These are phyloP conservation scores for Chaetogeoica ovagalla DNA, from an alignment of 2,888 invertebrate genomes.

Conservation along the genomic window DNA sequence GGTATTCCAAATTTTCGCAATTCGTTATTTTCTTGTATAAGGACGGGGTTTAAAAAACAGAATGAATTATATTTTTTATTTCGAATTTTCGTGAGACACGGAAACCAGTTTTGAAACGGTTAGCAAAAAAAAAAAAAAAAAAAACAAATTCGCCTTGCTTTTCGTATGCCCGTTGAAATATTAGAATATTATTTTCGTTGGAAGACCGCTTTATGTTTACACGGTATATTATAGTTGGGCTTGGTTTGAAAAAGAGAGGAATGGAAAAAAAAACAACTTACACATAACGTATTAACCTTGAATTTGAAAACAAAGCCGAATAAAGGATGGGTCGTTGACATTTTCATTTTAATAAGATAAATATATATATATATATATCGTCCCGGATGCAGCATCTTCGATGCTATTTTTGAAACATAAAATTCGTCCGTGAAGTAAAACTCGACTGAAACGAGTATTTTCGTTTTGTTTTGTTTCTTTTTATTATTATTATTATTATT, in stretches of 20 bases:
- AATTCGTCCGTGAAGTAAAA: slow-evolving; percentile 9
- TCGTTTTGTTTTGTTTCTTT: neutral
- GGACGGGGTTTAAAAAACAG: no score
- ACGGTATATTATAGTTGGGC: no score
- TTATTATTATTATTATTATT: slow-evolving; percentile 13
- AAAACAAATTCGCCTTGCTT: neutral
- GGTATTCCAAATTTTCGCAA: no score
- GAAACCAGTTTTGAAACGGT: slow-evolving; percentile 27
- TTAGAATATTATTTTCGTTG: no score
- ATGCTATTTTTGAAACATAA: neutral
- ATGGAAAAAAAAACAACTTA: neutral
- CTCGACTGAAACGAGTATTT: slow-evolving; percentile 30
- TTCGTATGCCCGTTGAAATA: no score
- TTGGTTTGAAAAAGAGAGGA: no score
- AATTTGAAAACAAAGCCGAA: slow-evolving; percentile 38
- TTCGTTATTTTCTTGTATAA: no score
- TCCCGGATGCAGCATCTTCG: neutral
- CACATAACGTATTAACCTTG: slow-evolving; percentile 14
- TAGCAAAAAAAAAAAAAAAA: neutral
- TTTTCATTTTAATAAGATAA: neutral
- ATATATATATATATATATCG: neutral
- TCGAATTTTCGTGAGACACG: no score
- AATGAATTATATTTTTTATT: no score
- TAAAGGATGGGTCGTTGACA: slow-evolving; percentile 33
- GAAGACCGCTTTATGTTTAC: no score